These are phyloP conservation scores for Pedicia rivosa DNA, from an alignment of 2,888 invertebrate genomes.

Conservation along the genomic window DNA sequence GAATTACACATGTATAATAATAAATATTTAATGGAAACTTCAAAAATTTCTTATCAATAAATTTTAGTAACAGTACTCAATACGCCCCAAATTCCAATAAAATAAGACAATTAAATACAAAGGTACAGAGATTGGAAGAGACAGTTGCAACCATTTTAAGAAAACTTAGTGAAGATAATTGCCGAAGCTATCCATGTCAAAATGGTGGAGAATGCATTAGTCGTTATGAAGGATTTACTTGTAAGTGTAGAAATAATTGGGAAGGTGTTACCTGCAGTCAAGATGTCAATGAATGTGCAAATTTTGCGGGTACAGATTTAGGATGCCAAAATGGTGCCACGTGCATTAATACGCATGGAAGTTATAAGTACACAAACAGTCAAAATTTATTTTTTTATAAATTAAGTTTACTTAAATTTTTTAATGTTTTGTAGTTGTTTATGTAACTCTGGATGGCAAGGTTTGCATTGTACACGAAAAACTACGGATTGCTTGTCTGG, in stretches of 20 bases:
- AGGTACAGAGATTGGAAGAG: constrained; percentile 16
- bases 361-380: constrained; percentile 44
- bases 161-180: constrained; percentile 41
- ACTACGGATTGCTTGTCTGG: constrained; percentile 57
- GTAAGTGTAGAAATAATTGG: constrained; percentile 60
- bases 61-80: too few relatives aligned
- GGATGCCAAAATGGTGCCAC: constrained; percentile 86
- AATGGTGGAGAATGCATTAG: constrained; percentile 73
- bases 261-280: constrained; percentile 58
- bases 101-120: constrained; percentile 31
- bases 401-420: too few relatives aligned
- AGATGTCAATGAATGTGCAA: constrained; percentile 79
- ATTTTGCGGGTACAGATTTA: constrained; percentile 65
- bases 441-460: constrained; percentile 64
- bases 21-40: too few relatives aligned
- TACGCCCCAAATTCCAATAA: too few relatives aligned
- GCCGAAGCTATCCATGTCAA: constrained; percentile 57
- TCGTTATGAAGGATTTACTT: constrained; percentile 50
- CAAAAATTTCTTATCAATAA: too few relatives aligned
- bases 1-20: too few relatives aligned
- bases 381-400: constrained; percentile 1
- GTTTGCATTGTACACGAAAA: constrained; percentile 64
- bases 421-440: constrained; percentile 51
- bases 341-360: constrained; percentile 64
- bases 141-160: constrained; percentile 20